phyloP scores from a whole-genome alignment of 92 coral and sea anemone species.

The Zoanthus solanderi region DNA sequence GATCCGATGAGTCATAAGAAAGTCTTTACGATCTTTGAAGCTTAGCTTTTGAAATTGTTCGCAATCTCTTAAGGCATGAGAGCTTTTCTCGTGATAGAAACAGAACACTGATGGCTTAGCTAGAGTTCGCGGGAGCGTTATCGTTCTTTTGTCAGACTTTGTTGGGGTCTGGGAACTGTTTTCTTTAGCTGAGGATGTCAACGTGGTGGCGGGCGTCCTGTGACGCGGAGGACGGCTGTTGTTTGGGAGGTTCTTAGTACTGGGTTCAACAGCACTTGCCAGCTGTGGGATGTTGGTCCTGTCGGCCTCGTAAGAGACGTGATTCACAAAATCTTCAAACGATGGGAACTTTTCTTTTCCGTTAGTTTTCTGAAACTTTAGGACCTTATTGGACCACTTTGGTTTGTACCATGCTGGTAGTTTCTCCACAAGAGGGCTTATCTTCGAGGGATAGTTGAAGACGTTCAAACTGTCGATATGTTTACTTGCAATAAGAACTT shows the following conservation, averaged over 20 bases:
- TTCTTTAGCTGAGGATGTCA: constrained; percentile 35
- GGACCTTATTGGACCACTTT: constrained; percentile 54
- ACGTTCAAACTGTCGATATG: constrained; percentile 39
- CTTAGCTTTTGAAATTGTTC: constrained; percentile 58
- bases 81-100: constrained; percentile 63
- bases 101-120: constrained; percentile 47
- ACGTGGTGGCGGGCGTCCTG: constrained; percentile 11
- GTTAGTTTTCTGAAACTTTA: constrained; percentile 32
- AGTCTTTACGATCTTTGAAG: constrained; percentile 65
- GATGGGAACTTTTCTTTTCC: constrained; percentile 42
- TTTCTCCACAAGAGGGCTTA: constrained; percentile 19
- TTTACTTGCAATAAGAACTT: constrained; percentile 61
- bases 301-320: constrained; percentile 36
- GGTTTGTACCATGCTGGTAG: constrained; percentile 48
- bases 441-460: constrained; percentile 41
- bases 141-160: constrained; percentile 9
- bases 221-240: constrained; percentile 28
- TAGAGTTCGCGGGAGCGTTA: constrained; percentile 23
- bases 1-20: constrained; percentile 57
- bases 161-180: constrained; percentile 10
- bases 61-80: constrained; percentile 53
- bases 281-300: constrained; percentile 51
- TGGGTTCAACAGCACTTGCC: constrained; percentile 12
- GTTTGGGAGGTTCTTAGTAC: background rate
- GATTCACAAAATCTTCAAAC: constrained; percentile 44